Conservation (phyloP, 1,140 invertebrate genomes). For the Idris sp. region DNA sequence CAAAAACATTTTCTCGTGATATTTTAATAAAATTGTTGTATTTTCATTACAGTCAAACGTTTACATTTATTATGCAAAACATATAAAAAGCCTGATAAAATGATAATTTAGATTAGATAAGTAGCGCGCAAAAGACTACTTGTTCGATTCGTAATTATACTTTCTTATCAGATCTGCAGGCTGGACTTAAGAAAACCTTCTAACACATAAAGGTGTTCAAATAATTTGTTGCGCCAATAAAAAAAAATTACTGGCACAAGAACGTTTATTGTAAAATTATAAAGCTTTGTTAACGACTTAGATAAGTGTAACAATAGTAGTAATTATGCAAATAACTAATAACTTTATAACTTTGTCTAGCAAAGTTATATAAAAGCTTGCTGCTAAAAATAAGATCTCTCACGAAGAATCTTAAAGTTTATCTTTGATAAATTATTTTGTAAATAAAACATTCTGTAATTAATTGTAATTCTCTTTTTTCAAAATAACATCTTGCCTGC, state of each 20-base stretch:
- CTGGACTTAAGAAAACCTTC: conserved; percentile 8
- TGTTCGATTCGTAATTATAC: conserved; percentile 28
- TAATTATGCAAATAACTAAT: conserved; percentile 18
- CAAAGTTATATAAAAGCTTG: no score
- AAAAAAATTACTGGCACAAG: conserved; percentile 22
- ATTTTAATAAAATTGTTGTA: conserved; percentile 17
- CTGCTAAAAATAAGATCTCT: no score
- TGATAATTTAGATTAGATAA: conserved; percentile 56
- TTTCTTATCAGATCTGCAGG: conserved; percentile 36
- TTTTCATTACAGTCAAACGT: conserved; percentile 24
- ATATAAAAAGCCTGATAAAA: conserved; percentile 26
- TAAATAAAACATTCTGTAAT: no score
- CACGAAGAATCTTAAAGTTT: no score
- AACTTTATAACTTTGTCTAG: conserved; percentile 8
- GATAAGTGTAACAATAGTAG: conserved; percentile 20
- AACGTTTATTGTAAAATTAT: conserved; percentile 1
- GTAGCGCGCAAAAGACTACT: conserved; percentile 29
- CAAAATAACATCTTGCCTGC: conserved; percentile 9
- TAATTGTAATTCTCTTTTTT: no score
- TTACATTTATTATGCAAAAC: conserved; percentile 49
- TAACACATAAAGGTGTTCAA: conserved; percentile 33
- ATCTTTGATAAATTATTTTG: no score
- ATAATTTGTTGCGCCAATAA: conserved; percentile 40
- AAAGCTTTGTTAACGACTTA: background rate
- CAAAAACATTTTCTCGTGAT: conserved; percentile 4